These are phyloP conservation scores for Cichlasoma orientale DNA, from an alignment of 2,797 vertebrate species.

Conservation along the genomic window DNA sequence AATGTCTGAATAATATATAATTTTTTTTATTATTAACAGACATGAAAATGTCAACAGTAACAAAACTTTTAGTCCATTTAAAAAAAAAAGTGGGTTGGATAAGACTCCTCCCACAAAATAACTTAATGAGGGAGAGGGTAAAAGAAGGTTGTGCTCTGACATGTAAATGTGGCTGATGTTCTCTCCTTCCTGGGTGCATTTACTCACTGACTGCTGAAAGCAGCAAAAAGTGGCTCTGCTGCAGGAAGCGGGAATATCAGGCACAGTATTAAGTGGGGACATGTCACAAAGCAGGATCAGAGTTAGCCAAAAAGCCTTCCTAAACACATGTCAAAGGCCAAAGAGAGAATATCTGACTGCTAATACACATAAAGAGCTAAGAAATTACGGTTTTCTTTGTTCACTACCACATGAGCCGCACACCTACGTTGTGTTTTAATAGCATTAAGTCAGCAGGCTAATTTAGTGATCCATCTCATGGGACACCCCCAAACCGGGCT, in stretches of 20 bases:
- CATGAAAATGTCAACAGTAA: slow-evolving; percentile 84
- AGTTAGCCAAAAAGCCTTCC: slow-evolving; percentile 54
- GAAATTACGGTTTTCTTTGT: slow-evolving; percentile 54
- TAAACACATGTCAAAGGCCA: slow-evolving; percentile 33
- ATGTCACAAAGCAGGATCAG: slow-evolving; percentile 61
- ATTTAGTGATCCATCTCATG: slow-evolving; percentile 56
- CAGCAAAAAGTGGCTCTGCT: slow-evolving; percentile 25
- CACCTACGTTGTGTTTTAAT: slow-evolving; percentile 58
- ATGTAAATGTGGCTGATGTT: slow-evolving; percentile 49
- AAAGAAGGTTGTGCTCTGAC: slow-evolving; percentile 67
- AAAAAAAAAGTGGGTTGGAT: slow-evolving; percentile 74
- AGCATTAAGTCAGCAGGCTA: slow-evolving; percentile 62
- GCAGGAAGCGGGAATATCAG: slow-evolving; percentile 14
- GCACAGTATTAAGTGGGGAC: slow-evolving; percentile 44
- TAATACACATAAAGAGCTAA: slow-evolving; percentile 66
- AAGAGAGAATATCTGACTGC: slow-evolving; percentile 50
- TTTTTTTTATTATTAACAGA: slow-evolving; percentile 84
- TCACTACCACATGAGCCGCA: slow-evolving; percentile 71
- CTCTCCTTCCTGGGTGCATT: slow-evolving; percentile 17
- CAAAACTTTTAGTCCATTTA: slow-evolving; percentile 80
- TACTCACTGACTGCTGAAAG: slow-evolving; percentile 7
- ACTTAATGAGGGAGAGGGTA: slow-evolving; percentile 75
- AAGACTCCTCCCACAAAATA: slow-evolving; percentile 82
- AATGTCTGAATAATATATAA: slow-evolving; percentile 69
- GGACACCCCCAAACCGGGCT: slow-evolving; percentile 35